Conservation (phyloP, 2,888 invertebrate genomes). For the Epirrhoe alternata region DNA sequence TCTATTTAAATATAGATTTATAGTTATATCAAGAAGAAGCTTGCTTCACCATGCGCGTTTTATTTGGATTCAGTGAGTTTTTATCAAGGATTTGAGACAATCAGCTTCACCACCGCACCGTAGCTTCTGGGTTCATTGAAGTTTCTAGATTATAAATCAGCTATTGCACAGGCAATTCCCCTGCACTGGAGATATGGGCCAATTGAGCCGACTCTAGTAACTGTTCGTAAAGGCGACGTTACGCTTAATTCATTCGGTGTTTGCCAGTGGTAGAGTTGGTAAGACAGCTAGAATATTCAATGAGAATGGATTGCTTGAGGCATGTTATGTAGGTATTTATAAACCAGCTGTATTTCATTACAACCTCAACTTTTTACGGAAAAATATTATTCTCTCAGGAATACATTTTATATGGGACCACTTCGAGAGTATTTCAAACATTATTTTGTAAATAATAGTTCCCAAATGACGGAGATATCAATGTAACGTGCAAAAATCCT, state of each 20-base stretch:
- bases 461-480: too few species aligned
- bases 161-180: slow-evolving; percentile 48
- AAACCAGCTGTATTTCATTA: neutral
- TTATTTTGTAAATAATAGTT: too few species aligned
- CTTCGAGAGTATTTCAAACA: too few species aligned
- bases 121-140: slow-evolving; percentile 18
- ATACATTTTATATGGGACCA: too few species aligned
- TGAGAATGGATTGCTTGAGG: neutral
- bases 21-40: too few species aligned
- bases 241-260: slow-evolving; percentile 60
- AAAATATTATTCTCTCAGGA: too few species aligned
- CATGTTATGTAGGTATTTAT: neutral
- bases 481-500: too few species aligned
- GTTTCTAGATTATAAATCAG: slow-evolving; percentile 37
- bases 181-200: slow-evolving; percentile 48
- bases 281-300: slow-evolving; percentile 17
- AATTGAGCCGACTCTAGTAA: slow-evolving; percentile 55
- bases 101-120: slow-evolving; percentile 16
- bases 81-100: neutral
- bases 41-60: too few species aligned
- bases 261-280: slow-evolving; percentile 18
- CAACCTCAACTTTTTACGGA: too few species aligned
- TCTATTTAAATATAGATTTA: too few species aligned
- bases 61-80: too few species aligned
- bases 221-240: slow-evolving; percentile 54